phyloP scores from a whole-genome alignment of 2,797 vertebrate species.

The Cuculus canorus region DNA sequence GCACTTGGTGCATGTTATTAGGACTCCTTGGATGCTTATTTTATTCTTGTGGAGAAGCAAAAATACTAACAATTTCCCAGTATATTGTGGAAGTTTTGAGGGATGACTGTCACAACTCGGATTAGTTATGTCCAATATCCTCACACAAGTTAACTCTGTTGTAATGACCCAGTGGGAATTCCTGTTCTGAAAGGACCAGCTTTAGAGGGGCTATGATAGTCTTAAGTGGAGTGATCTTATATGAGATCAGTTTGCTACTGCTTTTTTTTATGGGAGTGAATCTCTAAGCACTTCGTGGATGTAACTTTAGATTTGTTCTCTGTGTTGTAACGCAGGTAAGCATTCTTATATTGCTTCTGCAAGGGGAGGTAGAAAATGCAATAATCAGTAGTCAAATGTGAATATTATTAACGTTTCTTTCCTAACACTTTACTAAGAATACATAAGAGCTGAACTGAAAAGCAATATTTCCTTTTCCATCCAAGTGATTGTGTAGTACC shows the following conservation, averaged over 20 bases:
- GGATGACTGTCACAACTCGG: neutral
- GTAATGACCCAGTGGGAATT: neutral
- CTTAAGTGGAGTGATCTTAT: neutral
- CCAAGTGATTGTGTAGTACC: neutral
- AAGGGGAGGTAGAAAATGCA: neutral
- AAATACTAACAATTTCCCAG: neutral
- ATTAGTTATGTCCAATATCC: neutral
- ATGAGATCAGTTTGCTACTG: neutral
- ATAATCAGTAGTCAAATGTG: neutral
- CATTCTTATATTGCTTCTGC: neutral
- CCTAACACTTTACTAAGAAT: neutral
- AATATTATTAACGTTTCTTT: neutral
- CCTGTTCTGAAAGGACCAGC: neutral
- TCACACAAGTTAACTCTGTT: neutral
- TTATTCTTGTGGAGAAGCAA: neutral
- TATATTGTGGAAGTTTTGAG: neutral
- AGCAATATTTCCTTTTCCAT: neutral
- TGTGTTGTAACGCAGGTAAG: neutral
- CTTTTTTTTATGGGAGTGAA: neutral
- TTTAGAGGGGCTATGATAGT: neutral
- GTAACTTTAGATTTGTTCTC: neutral
- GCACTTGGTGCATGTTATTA: neutral
- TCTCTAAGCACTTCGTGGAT: neutral
- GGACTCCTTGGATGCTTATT: neutral
- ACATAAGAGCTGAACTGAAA: neutral